Conservation (phyloP, 2,113 vertebrate species). For the Smithornis capensis region DNA sequence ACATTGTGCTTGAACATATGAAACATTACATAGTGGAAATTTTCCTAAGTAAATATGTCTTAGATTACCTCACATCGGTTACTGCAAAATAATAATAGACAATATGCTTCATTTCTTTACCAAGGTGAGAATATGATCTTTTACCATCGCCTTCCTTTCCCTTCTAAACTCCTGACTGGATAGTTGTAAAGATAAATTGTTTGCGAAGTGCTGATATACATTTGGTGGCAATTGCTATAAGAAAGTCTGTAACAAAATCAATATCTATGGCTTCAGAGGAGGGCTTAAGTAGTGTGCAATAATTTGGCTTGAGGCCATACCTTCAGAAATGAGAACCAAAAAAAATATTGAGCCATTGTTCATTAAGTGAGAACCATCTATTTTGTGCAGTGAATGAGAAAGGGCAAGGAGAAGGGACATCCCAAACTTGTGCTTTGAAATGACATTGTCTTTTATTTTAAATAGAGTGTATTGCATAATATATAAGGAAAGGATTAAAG, state of each 20-base stretch:
- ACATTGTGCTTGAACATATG: neutral
- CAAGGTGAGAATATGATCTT: neutral
- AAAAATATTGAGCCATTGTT: neutral
- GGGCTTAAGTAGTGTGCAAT: neutral
- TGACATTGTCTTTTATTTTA: neutral
- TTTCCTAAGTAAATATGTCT: neutral
- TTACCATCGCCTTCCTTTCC: neutral
- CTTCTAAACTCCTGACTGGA: neutral
- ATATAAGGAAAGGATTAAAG: neutral
- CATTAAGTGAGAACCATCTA: neutral
- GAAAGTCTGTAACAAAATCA: neutral
- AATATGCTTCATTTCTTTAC: neutral
- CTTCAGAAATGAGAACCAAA: slow-evolving; percentile 20
- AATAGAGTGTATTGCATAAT: neutral
- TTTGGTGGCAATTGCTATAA: neutral
- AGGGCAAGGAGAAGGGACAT: neutral
- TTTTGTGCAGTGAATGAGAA: neutral
- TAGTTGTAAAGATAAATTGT: neutral
- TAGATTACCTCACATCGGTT: neutral
- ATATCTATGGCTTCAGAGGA: neutral
- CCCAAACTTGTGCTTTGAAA: neutral
- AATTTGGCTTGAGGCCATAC: slow-evolving; percentile 11
- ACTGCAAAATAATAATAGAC: neutral
- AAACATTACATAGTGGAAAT: neutral
- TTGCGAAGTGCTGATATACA: neutral